A percentile compares a stretch with the other conserved stretches of the same genome.
Conservation (phyloP, 2,888 invertebrate genomes). For the Drosophila macrothrix region DNA sequence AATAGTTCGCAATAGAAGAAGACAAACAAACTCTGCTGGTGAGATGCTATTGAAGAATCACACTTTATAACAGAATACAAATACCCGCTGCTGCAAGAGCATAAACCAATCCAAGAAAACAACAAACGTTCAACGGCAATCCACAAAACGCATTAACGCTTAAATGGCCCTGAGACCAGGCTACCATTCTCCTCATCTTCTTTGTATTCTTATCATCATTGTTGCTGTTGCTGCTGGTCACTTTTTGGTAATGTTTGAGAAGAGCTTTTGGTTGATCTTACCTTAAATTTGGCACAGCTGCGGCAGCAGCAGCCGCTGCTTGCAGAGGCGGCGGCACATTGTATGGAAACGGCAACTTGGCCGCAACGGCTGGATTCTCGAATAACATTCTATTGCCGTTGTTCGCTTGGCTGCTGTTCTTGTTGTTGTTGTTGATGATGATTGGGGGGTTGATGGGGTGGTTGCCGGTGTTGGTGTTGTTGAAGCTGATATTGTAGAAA, state of each 20-base stretch:
- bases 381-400: constrained; percentile 87
- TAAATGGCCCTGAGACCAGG: constrained; percentile 65
- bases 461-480: constrained; percentile 39
- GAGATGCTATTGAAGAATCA: background rate
- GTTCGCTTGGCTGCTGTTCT: constrained; percentile 41
- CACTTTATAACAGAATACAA: background rate
- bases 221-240: background rate
- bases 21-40: background rate
- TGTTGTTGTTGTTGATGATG: constrained; percentile 40
- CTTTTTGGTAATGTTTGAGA: background rate
- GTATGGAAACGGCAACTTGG: constrained; percentile 89
- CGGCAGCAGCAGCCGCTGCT: constrained; percentile 83
- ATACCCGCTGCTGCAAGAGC: background rate
- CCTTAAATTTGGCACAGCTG: constrained; percentile 85
- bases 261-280: constrained; percentile 59
- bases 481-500: constrained; percentile 65
- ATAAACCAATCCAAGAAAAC: background rate
- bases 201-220: constrained; percentile 1
- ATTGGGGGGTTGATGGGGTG: constrained; percentile 48
- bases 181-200: constrained; percentile 6
- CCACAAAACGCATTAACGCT: constrained; percentile 74
- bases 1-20: background rate
- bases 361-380: constrained; percentile 88
- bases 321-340: constrained; percentile 90
- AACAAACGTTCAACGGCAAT: constrained; percentile 37